Percentiles rank a stretch among this genome's conserved stretches.
These are phyloP conservation scores for Scelioninae gen. 1 DNA, from an alignment of 2,888 invertebrate species.

Conservation along the genomic window DNA sequence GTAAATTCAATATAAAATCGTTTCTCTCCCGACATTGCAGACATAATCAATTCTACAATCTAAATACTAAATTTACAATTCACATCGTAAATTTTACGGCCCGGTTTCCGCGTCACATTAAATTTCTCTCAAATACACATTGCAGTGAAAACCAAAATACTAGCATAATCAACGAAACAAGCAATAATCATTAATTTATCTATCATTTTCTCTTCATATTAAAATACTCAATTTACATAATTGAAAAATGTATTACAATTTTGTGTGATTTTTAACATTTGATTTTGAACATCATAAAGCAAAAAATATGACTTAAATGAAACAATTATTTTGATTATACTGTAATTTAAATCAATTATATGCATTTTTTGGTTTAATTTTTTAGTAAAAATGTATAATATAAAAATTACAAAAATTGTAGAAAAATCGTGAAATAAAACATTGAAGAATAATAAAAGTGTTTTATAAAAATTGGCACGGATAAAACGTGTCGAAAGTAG, in stretches of 20 bases:
- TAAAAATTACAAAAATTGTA: too few species aligned
- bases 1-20: slow-evolving; percentile 32
- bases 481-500: slow-evolving; percentile 39
- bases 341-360: too few species aligned
- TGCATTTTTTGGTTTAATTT: too few species aligned
- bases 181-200: slow-evolving; percentile 45
- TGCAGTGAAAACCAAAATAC: slow-evolving; percentile 27
- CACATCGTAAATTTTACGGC: slow-evolving; percentile 56
- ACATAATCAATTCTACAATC: slow-evolving; percentile 54
- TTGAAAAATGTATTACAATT: too few species aligned
- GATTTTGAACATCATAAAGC: too few species aligned
- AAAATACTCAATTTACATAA: background rate
- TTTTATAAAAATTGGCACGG: too few species aligned
- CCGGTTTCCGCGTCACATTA: slow-evolving; percentile 37
- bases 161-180: slow-evolving; percentile 48
- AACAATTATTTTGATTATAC: too few species aligned
- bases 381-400: too few species aligned
- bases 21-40: slow-evolving; percentile 13
- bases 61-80: slow-evolving; percentile 58
- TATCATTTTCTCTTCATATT: slow-evolving; percentile 6
- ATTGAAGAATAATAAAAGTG: too few species aligned
- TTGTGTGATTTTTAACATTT: background rate
- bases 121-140: slow-evolving; percentile 21
- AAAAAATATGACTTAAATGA: too few species aligned
- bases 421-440: too few species aligned